Percentiles rank a stretch among this genome's conserved stretches.
These are phyloP conservation scores for Orthosia cruda DNA, from an alignment of 2,888 invertebrate species.

Conservation along the genomic window DNA sequence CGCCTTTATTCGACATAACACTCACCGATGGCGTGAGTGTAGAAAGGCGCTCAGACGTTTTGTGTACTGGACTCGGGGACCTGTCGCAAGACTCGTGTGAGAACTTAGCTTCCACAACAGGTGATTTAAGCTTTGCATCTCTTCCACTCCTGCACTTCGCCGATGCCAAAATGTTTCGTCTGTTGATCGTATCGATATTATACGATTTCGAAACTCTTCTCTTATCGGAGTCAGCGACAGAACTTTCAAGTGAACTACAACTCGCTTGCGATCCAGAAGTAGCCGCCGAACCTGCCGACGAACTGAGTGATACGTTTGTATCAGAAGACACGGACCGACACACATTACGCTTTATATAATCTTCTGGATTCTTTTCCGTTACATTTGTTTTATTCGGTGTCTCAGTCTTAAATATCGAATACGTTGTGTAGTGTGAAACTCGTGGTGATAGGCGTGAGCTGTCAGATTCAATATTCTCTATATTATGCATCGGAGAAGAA, in stretches of 20 bases:
- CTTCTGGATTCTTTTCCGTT: conserved; percentile 83
- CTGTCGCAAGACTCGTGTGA: conserved; percentile 91
- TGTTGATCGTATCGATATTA: conserved; percentile 96
- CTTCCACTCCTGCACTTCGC: conserved; percentile 96
- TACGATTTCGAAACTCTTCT: conserved; percentile 95
- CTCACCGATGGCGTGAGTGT: conserved; percentile 91
- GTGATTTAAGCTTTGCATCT: conserved; percentile 94
- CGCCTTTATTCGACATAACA: conserved; percentile 90
- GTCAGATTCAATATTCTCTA: conserved; percentile 91
- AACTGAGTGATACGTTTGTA: conserved; percentile 94
- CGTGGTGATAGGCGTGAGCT: conserved; percentile 90
- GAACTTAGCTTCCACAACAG: conserved; percentile 94
- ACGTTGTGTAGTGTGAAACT: conserved; percentile 84
- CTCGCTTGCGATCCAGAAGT: conserved; percentile 95
- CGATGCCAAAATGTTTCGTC: conserved; percentile 97
- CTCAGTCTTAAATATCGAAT: conserved; percentile 88
- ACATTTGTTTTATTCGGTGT: conserved; percentile 81
- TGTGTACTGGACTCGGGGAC: conserved; percentile 89
- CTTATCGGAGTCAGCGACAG: conserved; percentile 92
- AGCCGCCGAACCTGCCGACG: conserved; percentile 94
- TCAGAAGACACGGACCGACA: conserved; percentile 94
- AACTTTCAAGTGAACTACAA: conserved; percentile 93
- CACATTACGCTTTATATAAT: conserved; percentile 91
- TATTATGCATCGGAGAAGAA: conserved; percentile 94
- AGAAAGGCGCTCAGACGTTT: conserved; percentile 91